These are phyloP conservation scores for Arge pagana DNA, from an alignment of 2,888 invertebrate genomes.

Conservation along the genomic window DNA sequence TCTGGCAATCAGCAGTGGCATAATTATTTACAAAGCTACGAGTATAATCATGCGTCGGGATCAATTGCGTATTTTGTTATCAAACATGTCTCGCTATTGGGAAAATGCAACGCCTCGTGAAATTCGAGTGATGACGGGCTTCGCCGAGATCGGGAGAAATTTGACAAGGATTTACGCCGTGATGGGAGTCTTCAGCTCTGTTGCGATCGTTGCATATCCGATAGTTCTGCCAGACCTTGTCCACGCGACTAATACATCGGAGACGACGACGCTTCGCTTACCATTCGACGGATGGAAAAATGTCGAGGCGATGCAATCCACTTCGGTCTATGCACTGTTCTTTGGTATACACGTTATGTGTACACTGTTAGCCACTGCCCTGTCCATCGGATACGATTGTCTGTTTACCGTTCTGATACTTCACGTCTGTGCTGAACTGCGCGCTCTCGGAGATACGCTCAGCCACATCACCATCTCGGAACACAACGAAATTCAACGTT, in stretches of 20 bases:
- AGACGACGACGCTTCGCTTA: background rate
- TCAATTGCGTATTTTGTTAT: background rate
- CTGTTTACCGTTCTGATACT: slow-evolving; percentile 7
- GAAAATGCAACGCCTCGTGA: background rate
- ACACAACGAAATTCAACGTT: background rate
- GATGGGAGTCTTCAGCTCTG: background rate
- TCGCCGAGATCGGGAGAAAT: slow-evolving; percentile 1
- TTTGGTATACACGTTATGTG: background rate
- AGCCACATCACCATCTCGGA: background rate
- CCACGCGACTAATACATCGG: background rate
- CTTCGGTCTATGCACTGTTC: background rate
- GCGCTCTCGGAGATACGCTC: background rate
- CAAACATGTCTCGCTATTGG: slow-evolving; percentile 7
- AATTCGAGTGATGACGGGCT: background rate
- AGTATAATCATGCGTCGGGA: background rate
- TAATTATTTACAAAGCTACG: background rate
- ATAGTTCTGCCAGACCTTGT: background rate
- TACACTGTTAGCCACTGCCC: background rate
- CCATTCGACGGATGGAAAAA: slow-evolving; percentile 12
- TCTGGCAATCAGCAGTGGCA: background rate
- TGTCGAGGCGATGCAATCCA: background rate
- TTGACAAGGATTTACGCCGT: background rate
- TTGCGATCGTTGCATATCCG: background rate
- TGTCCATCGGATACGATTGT: slow-evolving; percentile 7
- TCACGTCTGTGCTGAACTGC: slow-evolving; percentile 6